phyloP scores from a whole-genome alignment of 2,888 invertebrate genomes.

The Nemotelus pantherinus region DNA sequence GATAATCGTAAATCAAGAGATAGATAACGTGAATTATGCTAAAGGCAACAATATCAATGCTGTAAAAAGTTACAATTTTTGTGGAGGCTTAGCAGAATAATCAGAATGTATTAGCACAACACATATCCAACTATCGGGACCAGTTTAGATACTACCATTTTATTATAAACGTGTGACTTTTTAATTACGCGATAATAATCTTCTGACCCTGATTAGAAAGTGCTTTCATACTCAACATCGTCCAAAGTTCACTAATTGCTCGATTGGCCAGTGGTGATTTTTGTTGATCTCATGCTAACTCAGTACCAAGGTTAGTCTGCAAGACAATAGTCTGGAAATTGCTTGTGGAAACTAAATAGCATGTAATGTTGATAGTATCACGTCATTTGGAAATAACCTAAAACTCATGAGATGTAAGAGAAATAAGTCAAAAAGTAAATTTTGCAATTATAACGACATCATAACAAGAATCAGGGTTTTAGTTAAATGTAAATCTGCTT shows the following conservation, averaged over 20 bases:
- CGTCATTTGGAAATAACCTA: no score
- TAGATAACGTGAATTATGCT: constrained; percentile 27
- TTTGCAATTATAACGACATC: no score
- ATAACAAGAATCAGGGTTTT: no score
- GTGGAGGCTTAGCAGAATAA: no score
- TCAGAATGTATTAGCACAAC: no score
- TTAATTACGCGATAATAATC: neutral
- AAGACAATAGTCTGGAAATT: neutral
- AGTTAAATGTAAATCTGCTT: no score
- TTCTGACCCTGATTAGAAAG: neutral
- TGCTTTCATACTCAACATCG: constrained; percentile 17
- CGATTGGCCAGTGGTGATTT: neutral
- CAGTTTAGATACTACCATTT: neutral
- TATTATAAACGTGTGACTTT: constrained; percentile 2
- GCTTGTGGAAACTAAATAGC: no score
- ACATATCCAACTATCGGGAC: no score
- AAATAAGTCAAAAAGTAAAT: no score
- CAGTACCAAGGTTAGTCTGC: neutral
- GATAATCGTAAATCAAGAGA: constrained; percentile 38
- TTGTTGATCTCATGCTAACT: neutral
- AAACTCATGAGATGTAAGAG: no score
- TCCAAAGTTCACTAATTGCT: constrained; percentile 12
- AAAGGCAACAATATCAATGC: constrained; percentile 16
- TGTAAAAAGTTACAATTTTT: no score
- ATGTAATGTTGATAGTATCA: no score